phyloP scores from a whole-genome alignment of 92 coral and sea anemone species.

The Desmophyllum pertusum region DNA sequence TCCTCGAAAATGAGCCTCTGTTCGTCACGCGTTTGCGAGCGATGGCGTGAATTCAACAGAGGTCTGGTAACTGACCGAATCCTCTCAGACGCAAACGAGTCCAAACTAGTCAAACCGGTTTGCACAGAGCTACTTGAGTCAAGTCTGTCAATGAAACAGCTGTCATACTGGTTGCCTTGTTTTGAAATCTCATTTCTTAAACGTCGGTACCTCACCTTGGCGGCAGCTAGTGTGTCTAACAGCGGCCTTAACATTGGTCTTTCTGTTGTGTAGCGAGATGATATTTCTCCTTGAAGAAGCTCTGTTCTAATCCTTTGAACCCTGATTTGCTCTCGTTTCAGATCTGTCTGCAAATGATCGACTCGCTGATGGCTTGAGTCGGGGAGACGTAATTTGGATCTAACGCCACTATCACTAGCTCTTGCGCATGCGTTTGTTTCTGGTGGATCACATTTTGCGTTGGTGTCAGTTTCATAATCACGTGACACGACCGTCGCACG shows the following conservation, averaged over 20 bases:
- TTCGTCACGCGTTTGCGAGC: constrained; percentile 1
- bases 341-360: constrained; percentile 48
- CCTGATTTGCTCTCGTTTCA: constrained; percentile 64
- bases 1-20: background rate
- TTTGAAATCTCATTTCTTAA: constrained; percentile 63
- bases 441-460: background rate
- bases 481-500: no score
- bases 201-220: constrained; percentile 50
- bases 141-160: constrained; percentile 23
- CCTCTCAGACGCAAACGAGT: constrained; percentile 17
- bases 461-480: background rate
- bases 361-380: constrained; percentile 23
- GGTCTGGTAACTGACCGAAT: constrained; percentile 33
- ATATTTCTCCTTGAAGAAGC: constrained; percentile 52
- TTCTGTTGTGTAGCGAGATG: constrained; percentile 27
- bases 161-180: constrained; percentile 13
- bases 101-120: background rate
- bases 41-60: constrained; percentile 34
- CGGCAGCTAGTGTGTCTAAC: constrained; percentile 46
- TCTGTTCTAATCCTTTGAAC: constrained; percentile 64
- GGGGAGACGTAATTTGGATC: background rate
- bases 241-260: constrained; percentile 52
- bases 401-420: no score
- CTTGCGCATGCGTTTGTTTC: background rate
- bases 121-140: constrained; percentile 15